A percentile compares a stretch with the other conserved stretches of the same genome.
Conservation (phyloP, 2,797 vertebrate genomes). For the Anniella stebbinsi region DNA sequence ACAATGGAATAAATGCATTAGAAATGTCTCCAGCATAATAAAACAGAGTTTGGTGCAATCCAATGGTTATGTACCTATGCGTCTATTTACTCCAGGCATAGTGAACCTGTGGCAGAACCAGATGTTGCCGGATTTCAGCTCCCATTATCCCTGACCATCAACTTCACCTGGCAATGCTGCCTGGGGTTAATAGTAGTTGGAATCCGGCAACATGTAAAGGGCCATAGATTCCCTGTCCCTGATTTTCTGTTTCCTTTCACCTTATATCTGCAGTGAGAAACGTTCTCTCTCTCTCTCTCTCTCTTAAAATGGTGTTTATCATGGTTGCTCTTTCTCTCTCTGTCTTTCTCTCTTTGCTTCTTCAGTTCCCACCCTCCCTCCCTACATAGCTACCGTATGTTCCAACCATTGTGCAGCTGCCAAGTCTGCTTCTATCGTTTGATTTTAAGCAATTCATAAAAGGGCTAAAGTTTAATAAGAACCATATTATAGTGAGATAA, state of each 20-base stretch:
- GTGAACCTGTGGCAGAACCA: not conserved
- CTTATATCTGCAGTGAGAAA: not conserved
- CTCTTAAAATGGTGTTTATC: not conserved
- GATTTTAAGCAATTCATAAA: conserved; percentile 1
- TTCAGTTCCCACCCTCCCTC: too few relatives aligned
- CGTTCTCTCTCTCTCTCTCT: too few relatives aligned
- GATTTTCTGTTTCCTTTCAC: not conserved
- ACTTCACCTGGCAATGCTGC: not conserved
- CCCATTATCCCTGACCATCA: not conserved
- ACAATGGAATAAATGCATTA: not conserved
- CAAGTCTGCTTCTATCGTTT: conserved; percentile 19
- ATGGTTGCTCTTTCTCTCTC: too few relatives aligned
- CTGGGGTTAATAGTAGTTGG: not conserved
- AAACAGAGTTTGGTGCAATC: not conserved
- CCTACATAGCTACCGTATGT: not conserved
- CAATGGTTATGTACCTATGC: not conserved
- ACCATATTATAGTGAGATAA: conserved; percentile 1
- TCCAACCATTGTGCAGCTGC: conserved; percentile 18
- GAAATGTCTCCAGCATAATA: not conserved
- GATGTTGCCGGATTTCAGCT: not conserved
- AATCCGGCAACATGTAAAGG: not conserved
- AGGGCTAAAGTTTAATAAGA: not conserved
- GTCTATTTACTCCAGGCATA: not conserved
- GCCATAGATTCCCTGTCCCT: not conserved
- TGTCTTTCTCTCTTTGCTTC: not conserved